Evolutionary conservation across 2,888 invertebrate species (phyloP), one percentile per base, ranked within the genome.

Genomic region (Candidula unifasciata): DNA sequence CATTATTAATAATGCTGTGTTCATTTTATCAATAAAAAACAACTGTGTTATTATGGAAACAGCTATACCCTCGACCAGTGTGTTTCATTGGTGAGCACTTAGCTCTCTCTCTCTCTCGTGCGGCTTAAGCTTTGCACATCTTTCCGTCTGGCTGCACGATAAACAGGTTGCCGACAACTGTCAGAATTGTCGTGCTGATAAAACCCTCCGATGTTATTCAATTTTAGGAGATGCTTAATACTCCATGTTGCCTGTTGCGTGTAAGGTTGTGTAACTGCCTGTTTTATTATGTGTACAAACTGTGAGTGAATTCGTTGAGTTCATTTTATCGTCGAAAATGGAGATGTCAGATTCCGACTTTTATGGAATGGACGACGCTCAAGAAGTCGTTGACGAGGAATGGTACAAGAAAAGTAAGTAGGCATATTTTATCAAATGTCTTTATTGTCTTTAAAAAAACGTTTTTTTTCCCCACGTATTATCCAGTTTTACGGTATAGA

Each of bases 361-460:
- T 60, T 83, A 64, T 30, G 83, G 83, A 52, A 57, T 37, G 57
- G 78, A 77, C 52, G 74, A 74, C 0, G 73, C 35, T 21, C 81
- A 74, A 21, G 88, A 88, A 44, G 87, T 87, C n/a, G 87, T 87
- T 27, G 87, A 88, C 52, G 89, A 88, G 84, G 90, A 90, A 66
- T 90, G 88, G 89, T 90, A 90, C 83, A 88, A 90, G 80, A 90
- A 89, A 82, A 89, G 90, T 90, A 86, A 88, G 89, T 84, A n/a
- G 52, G 21, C 18, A 21, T 69, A 33, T 37, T 69, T 37, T 27
- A 73, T 73, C 0, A 6, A 73, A 44, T 44, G 21, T n/a, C n/a
- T n/a, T n/a, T n/a, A n/a, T n/a, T n/a, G n/a, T n/a, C n/a, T n/a
- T n/a, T n/a, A n/a, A n/a, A n/a, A n/a, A n/a, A n/a, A n/a, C n/a